Evolutionary conservation across 2,113 vertebrate species (phyloP), one percentile per base, ranked within the genome.

Genomic region (Campylomormyrus tamandua): DNA sequence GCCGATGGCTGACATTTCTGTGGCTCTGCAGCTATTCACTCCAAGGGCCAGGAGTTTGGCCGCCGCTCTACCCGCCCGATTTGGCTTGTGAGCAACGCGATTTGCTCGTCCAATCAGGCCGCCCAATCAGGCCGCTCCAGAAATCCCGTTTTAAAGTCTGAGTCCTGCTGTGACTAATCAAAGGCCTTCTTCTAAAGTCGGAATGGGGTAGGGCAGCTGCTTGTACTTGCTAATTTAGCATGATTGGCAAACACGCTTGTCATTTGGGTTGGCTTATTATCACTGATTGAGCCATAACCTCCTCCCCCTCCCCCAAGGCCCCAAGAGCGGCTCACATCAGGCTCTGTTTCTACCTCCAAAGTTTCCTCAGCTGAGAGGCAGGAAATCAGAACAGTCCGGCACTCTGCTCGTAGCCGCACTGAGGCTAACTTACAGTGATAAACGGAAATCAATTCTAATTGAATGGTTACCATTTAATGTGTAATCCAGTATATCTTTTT

Each of bases 401-500:
- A 39, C 21, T 62, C 56, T 42, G 52, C 52, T 42, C 24, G 21
- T 62, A 62, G 87, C 56, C 42, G 5, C 21, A 8, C 52, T 62
- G 87, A 62, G 56, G 56, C 39, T 62, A 66, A 58, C 35, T 88
- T 88, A 53, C 87, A 88, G 24, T 62, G 56, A 39, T 88, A 66
- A 58, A 88, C 56, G 24, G 53, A 88, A 88, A 88, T 66, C 87
- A 46, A 66, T 88, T 88, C 39, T 88, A 62, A 88, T 62, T 62
- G 56, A 62, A 62, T 88, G 87, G 35, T 35, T 19, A 46, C 53
- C 53, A 62, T 88, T 62, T 88, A 58, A 87, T 86, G 83, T 86
- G 83, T 87, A 87, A 53, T 35, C 50, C 48, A 87, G 85, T 87
- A 87, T 53, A 56, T 87, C 50, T 87, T 87, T 70, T 80, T 87